phyloP scores from a whole-genome alignment of 2,113 vertebrate genomes.

The Cranoglanis bouderius region DNA sequence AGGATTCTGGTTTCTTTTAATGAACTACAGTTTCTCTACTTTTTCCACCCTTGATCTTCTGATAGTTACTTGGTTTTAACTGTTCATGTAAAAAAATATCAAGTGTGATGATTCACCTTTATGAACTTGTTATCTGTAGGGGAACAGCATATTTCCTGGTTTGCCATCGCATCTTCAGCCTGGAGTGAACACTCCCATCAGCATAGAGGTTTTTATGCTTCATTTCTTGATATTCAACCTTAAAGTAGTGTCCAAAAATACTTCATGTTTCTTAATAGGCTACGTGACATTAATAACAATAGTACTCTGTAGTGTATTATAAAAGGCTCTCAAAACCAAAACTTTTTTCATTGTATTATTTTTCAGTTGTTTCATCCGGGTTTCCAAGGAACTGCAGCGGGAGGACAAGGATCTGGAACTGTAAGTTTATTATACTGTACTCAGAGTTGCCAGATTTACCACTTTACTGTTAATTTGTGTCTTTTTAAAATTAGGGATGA shows the following conservation, averaged over 20 bases:
- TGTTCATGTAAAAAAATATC: neutral
- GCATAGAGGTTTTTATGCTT: slow-evolving; percentile 69
- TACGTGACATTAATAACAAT: neutral
- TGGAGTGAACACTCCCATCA: slow-evolving; percentile 64
- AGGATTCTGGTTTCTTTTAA: too few relatives aligned
- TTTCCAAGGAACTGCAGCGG: slow-evolving; percentile 51
- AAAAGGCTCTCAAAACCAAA: neutral
- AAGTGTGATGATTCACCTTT: neutral
- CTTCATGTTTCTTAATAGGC: neutral
- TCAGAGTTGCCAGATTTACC: neutral
- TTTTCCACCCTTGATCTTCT: neutral
- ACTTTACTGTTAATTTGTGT: neutral
- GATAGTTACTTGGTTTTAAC: neutral
- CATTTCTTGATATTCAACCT: neutral
- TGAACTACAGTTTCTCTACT: too few relatives aligned
- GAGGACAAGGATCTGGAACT: slow-evolving; percentile 54
- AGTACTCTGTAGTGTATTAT: neutral
- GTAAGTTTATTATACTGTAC: slow-evolving; percentile 47
- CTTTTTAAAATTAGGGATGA: neutral
- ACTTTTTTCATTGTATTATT: neutral
- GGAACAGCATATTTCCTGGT: slow-evolving; percentile 41
- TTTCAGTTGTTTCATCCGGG: slow-evolving; percentile 65
- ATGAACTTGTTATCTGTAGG: slow-evolving; percentile 39
- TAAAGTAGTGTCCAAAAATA: neutral
- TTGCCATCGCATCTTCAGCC: slow-evolving; percentile 52